These are phyloP conservation scores for Brachionus asplanchnoidis DNA, from an alignment of 1,140 invertebrate species.

Conservation along the genomic window DNA sequence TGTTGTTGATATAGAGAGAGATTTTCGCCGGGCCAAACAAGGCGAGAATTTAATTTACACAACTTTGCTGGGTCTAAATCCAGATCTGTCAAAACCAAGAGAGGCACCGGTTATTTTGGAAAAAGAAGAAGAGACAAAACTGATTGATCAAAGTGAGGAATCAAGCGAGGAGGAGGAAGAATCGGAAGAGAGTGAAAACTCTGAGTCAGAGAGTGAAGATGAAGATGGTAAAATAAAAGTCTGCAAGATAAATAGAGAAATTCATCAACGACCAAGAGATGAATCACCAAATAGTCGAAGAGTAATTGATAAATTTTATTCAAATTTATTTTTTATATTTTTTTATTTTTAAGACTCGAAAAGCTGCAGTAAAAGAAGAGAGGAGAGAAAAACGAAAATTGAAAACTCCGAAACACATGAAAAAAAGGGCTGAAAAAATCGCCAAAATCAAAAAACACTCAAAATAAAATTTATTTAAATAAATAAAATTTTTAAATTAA, in stretches of 20 bases:
- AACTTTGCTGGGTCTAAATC: constrained; percentile 27
- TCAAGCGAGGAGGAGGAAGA: constrained; percentile 47
- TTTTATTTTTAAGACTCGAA: constrained; percentile 51
- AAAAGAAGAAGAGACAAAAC: neutral
- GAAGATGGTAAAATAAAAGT: constrained; percentile 62
- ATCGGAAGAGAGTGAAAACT: constrained; percentile 43
- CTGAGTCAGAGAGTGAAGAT: constrained; percentile 45
- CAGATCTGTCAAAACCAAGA: constrained; percentile 19
- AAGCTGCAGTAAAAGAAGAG: constrained; percentile 63
- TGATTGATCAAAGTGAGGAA: constrained; percentile 47
- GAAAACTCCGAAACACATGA: constrained; percentile 91
- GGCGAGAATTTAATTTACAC: constrained; percentile 60
- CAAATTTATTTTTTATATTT: neutral
- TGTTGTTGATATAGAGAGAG: constrained; percentile 81
- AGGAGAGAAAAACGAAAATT: constrained; percentile 83
- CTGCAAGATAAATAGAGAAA: constrained; percentile 47
- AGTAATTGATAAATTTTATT: constrained; percentile 53
- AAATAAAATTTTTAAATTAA: neutral
- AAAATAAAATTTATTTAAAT: neutral
- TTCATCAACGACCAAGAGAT: constrained; percentile 68
- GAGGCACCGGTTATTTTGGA: constrained; percentile 1
- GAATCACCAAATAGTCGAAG: constrained; percentile 82
- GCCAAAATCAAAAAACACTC: constrained; percentile 32
- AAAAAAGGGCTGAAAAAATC: constrained; percentile 64
- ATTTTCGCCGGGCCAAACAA: constrained; percentile 64